Percentiles rank a stretch among this genome's conserved stretches.
Evolutionary conservation across 30 jellyfish, hydroid and myxozoan species (phyloP).

Genomic region (Cassiopea andromeda): DNA sequence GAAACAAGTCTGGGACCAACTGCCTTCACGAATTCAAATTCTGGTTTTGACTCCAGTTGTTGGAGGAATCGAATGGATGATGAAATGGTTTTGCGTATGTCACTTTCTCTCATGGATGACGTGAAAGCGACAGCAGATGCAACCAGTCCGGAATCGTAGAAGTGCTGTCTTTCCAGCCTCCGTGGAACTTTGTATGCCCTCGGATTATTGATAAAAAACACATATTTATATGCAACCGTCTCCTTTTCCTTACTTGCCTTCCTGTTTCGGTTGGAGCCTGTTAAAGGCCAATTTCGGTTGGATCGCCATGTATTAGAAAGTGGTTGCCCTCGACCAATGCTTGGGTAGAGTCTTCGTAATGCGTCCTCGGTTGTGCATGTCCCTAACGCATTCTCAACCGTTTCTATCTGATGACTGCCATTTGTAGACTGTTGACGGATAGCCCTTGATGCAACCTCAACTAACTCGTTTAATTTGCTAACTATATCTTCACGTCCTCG

Average conservation of each 20-base stretch:
- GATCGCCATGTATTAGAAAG: neutral
- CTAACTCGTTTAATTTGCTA: neutral
- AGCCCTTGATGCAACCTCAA: neutral
- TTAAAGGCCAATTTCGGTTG: neutral
- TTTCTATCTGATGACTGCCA: neutral
- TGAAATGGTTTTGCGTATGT: slow-evolving; percentile 7
- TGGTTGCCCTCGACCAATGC: neutral
- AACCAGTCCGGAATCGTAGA: slow-evolving; percentile 19
- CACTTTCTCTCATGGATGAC: slow-evolving; percentile 22
- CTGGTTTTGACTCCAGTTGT: slow-evolving; percentile 13
- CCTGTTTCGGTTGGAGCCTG: neutral
- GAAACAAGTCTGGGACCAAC: slow-evolving; percentile 30
- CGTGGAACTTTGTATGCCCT: slow-evolving; percentile 19
- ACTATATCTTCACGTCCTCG: neutral
- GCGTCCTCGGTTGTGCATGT: neutral
- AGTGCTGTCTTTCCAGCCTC: slow-evolving; percentile 30
- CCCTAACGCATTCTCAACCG: neutral
- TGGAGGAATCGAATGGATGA: slow-evolving; percentile 1
- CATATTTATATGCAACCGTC: slow-evolving; percentile 27
- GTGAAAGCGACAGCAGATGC: slow-evolving; percentile 36
- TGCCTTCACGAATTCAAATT: slow-evolving; percentile 31
- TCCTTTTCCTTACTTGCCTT: slow-evolving; percentile 2
- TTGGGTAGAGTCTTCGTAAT: neutral
- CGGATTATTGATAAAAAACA: slow-evolving; percentile 18
- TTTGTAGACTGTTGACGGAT: neutral